phyloP scores from a whole-genome alignment of 92 coral and sea anemone genomes.

The Virgularia gustaviana region DNA sequence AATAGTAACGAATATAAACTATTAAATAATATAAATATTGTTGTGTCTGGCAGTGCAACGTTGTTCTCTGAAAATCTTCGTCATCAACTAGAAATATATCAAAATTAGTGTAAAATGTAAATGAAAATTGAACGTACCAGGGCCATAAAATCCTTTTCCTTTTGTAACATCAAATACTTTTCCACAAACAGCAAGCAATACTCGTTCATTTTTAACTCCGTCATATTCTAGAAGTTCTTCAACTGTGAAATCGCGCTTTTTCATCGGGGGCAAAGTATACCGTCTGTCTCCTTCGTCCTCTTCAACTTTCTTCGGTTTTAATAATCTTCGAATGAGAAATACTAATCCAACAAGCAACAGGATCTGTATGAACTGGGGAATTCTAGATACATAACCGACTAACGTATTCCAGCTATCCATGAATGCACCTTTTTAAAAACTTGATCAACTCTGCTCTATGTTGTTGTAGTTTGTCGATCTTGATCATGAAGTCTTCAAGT shows the following conservation, averaged over 20 bases:
- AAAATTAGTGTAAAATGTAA: not conserved
- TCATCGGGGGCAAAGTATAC: slow-evolving; percentile 57
- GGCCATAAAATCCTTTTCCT: slow-evolving; percentile 97
- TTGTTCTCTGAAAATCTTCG: not conserved
- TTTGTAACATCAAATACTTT: slow-evolving; percentile 96
- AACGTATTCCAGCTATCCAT: slow-evolving; percentile 24
- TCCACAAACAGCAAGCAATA: slow-evolving; percentile 83
- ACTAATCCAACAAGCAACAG: slow-evolving; percentile 66
- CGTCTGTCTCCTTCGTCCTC: slow-evolving; percentile 59
- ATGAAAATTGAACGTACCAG: slow-evolving; percentile 57
- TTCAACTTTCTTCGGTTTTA: slow-evolving; percentile 73
- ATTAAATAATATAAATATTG: not conserved
- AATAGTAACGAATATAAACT: no score
- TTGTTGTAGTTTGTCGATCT: not conserved
- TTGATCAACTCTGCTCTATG: not conserved
- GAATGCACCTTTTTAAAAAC: not conserved
- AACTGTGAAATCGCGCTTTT: slow-evolving; percentile 93
- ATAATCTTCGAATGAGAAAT: slow-evolving; percentile 67
- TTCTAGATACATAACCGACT: slow-evolving; percentile 63
- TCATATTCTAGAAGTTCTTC: slow-evolving; percentile 81
- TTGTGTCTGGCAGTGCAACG: slow-evolving; percentile 3
- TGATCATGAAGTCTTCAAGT: not conserved
- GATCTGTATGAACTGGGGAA: slow-evolving; percentile 92
- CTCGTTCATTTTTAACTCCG: slow-evolving; percentile 79
- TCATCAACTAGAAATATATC: not conserved